phyloP scores from a whole-genome alignment of 2,797 vertebrate species.

The Strix occidentalis region DNA sequence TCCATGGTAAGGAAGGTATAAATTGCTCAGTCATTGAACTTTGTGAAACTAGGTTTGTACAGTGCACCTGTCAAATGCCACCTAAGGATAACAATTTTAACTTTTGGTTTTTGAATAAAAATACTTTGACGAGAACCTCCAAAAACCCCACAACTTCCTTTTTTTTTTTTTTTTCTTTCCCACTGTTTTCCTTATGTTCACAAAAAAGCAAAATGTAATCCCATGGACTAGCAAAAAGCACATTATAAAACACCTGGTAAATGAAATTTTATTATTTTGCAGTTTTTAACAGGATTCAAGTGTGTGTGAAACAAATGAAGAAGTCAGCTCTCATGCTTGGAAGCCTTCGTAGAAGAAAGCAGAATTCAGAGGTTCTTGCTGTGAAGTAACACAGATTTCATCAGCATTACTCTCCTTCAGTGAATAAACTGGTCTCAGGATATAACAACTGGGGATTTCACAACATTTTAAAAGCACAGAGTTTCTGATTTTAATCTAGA shows the following conservation, averaged over 20 bases:
- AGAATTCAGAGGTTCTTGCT: neutral
- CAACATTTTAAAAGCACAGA: neutral
- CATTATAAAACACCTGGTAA: neutral
- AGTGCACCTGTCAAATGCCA: neutral
- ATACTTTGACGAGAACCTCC: neutral
- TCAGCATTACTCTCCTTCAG: fast-evolving
- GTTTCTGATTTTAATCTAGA: neutral
- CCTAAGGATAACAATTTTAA: neutral
- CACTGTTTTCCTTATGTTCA: neutral
- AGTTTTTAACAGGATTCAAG: neutral
- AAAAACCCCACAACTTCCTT: neutral
- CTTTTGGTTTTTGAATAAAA: neutral
- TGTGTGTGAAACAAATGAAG: neutral
- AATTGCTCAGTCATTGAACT: neutral
- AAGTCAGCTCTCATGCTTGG: neutral
- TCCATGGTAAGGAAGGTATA: neutral
- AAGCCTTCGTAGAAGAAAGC: neutral
- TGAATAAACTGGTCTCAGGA: neutral
- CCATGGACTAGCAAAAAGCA: neutral
- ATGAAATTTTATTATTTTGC: neutral
- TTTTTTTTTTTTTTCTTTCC: neutral
- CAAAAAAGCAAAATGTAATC: neutral
- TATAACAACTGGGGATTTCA: neutral
- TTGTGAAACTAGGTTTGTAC: neutral
- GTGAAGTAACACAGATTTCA: neutral